These are phyloP conservation scores for Microctonus hyperodae DNA, from an alignment of 2,888 invertebrate species.

Conservation along the genomic window DNA sequence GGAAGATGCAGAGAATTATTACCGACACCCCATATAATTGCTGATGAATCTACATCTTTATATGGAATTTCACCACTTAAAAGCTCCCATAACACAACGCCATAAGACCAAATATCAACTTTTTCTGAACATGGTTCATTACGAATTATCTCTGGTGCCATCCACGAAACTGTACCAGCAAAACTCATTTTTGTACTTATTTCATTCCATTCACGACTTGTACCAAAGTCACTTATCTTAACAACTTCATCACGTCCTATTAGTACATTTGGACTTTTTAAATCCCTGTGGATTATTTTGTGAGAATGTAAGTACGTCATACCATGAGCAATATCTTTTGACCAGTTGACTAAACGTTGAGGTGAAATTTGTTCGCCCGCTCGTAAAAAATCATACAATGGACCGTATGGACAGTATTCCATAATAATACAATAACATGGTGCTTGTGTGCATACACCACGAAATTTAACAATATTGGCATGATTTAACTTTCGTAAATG, in stretches of 20 bases:
- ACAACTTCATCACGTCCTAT: slow-evolving; percentile 82
- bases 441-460: slow-evolving; percentile 91
- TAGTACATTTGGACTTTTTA: slow-evolving; percentile 97
- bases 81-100: slow-evolving; percentile 98
- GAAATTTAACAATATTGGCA: slow-evolving; percentile 92
- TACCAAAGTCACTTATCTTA: slow-evolving; percentile 99
- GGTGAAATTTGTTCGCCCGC: slow-evolving; percentile 86
- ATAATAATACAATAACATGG: slow-evolving; percentile 96
- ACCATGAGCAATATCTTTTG: slow-evolving; percentile 93
- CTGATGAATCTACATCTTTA: slow-evolving; percentile 92
- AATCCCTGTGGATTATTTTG: slow-evolving; percentile 97
- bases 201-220: slow-evolving; percentile 93
- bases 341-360: slow-evolving; percentile 88
- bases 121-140: slow-evolving; percentile 97
- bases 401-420: slow-evolving; percentile 98
- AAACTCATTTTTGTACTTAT: slow-evolving; percentile 97
- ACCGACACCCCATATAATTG: slow-evolving; percentile 98
- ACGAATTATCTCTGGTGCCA: slow-evolving; percentile 98
- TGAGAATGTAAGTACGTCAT: slow-evolving; percentile 96
- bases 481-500: slow-evolving; percentile 92
- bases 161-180: slow-evolving; percentile 98
- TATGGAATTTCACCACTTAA: slow-evolving; percentile 94
- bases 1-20: slow-evolving; percentile 91
- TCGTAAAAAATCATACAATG: slow-evolving; percentile 88
- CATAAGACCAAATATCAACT: slow-evolving; percentile 98